Conservation (phyloP, 2,797 vertebrate genomes). For the Sphenopsis melanotis region DNA sequence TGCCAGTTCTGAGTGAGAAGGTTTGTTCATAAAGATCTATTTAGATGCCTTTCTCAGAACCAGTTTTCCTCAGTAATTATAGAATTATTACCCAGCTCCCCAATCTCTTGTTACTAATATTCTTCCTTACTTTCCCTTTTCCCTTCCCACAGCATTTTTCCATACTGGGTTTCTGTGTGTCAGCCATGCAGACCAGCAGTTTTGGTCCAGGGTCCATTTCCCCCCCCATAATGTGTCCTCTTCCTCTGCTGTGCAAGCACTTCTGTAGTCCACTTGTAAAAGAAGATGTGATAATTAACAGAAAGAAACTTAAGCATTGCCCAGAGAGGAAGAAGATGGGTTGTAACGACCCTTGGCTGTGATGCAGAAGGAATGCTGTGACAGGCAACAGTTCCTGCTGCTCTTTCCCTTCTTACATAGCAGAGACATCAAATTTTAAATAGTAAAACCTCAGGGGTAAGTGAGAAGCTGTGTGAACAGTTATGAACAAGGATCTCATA, state of each 20-base stretch:
- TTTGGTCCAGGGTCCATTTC: not conserved
- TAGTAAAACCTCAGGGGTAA: not conserved
- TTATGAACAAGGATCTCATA: not conserved
- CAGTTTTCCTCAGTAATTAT: not conserved
- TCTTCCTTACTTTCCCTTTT: not conserved
- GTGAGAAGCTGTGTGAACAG: not conserved
- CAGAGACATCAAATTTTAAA: not conserved
- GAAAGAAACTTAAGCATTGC: not conserved
- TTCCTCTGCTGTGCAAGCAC: not conserved
- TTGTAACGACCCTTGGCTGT: not conserved
- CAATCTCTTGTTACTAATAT: not conserved
- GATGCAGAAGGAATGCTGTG: not conserved
- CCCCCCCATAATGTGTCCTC: rapidly evolving
- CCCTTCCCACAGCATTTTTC: not conserved
- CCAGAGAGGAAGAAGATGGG: not conserved
- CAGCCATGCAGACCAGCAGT: not conserved
- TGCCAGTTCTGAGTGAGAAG: not conserved
- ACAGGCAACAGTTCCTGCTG: not conserved
- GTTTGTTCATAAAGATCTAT: not conserved
- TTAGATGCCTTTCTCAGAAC: not conserved
- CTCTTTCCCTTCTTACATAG: not conserved
- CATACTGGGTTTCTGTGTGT: not conserved
- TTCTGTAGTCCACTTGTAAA: not conserved
- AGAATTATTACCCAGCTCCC: not conserved
- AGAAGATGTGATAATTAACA: not conserved